These are phyloP conservation scores for Gisinianus flammeolus DNA, from an alignment of 2,888 invertebrate species.

Conservation along the genomic window DNA sequence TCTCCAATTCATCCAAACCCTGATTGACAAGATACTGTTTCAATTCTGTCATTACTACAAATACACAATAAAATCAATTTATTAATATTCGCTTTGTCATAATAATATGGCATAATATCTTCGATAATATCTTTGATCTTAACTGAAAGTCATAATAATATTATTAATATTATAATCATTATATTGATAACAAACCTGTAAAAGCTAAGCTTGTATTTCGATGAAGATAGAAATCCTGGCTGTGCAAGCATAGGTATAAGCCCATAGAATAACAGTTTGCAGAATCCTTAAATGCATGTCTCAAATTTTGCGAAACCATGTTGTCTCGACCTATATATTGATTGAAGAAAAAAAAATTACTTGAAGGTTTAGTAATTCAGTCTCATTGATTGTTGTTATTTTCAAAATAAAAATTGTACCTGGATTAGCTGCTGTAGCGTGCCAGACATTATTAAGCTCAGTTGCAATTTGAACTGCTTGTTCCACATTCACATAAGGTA, in stretches of 20 bases:
- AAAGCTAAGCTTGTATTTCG: conserved; percentile 12
- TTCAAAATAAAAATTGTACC: neutral
- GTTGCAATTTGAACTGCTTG: neutral
- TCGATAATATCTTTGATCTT: neutral
- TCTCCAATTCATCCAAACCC: conserved; percentile 66
- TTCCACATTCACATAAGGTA: conserved; percentile 17
- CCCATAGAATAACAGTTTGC: conserved; percentile 23
- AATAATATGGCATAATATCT: neutral
- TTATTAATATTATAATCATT: neutral
- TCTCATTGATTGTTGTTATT: neutral
- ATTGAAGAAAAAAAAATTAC: too few relatives aligned
- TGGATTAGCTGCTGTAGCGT: neutral
- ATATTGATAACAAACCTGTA: neutral
- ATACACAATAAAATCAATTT: conserved; percentile 38
- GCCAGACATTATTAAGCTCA: conserved; percentile 16
- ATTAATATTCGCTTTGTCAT: neutral
- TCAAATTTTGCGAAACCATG: neutral
- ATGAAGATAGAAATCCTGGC: conserved; percentile 8
- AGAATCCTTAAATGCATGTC: conserved; percentile 15
- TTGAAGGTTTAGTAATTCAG: too few relatives aligned
- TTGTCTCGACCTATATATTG: conserved; percentile 20
- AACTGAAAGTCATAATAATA: neutral
- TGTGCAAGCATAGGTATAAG: conserved; percentile 17
- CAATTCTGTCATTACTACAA: conserved; percentile 63
- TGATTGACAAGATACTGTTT: conserved; percentile 65